Evolutionary conservation across 2,113 vertebrate genomes (phyloP).

Genomic region (Panthera leo): DNA sequence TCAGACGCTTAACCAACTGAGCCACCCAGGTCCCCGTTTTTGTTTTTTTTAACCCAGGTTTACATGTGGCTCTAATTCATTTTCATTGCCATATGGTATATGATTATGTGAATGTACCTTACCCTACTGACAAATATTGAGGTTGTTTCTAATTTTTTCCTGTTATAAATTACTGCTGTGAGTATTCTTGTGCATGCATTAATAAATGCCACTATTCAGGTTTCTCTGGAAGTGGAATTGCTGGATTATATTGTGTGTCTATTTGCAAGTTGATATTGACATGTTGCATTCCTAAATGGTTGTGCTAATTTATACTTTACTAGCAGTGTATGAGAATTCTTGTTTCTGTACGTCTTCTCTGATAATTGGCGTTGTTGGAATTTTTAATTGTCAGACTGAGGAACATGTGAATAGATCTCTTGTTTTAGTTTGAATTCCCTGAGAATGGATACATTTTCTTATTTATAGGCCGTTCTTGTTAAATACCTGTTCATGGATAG

Average conservation of each 20-base stretch:
- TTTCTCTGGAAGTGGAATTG: background rate
- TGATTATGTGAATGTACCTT: background rate
- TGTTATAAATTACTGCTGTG: background rate
- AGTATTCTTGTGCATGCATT: background rate
- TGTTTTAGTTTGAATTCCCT: background rate
- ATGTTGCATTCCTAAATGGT: background rate
- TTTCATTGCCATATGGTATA: background rate
- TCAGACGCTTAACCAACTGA: no score
- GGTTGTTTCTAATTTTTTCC: background rate
- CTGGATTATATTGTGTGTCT: background rate
- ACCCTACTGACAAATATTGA: background rate
- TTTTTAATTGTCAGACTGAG: background rate
- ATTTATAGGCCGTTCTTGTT: background rate
- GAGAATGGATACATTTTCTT: background rate
- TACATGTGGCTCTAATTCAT: background rate
- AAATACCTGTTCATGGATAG: background rate
- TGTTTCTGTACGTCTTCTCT: background rate
- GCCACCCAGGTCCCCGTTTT: background rate
- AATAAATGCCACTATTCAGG: background rate
- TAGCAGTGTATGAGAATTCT: background rate
- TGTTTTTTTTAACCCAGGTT: background rate
- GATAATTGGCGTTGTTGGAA: background rate
- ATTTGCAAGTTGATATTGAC: background rate
- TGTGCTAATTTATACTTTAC: background rate
- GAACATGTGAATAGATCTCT: background rate